Conservation (phyloP, 2,113 vertebrate genomes). For the Silurus glanis region DNA sequence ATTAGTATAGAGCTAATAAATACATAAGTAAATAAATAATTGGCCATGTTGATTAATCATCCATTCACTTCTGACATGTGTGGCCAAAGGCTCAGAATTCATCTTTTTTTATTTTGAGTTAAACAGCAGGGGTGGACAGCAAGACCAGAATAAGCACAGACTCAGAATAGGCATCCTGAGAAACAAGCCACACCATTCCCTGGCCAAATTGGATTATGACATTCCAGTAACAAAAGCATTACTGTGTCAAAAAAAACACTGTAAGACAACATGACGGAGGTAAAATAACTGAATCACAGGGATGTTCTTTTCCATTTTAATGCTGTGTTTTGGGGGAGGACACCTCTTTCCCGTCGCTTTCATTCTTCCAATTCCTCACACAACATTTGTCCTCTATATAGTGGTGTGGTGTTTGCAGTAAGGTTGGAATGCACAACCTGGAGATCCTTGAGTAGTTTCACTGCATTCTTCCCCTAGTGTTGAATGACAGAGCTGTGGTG, state of each 20-base stretch:
- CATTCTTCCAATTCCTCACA: constrained; percentile 59
- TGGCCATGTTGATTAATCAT: constrained; percentile 36
- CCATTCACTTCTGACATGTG: constrained; percentile 13
- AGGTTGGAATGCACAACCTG: constrained; percentile 62
- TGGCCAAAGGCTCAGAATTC: constrained; percentile 35
- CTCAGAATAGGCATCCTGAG: constrained; percentile 53
- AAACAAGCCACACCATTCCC: constrained; percentile 44
- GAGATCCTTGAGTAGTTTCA: constrained; percentile 71
- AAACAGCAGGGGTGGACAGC: constrained; percentile 44
- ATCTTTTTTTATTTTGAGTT: constrained; percentile 45
- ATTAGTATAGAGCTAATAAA: not conserved
- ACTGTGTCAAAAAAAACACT: constrained; percentile 6
- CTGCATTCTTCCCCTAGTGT: constrained; percentile 70
- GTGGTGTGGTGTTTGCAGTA: constrained; percentile 73
- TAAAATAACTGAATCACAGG: constrained; percentile 16
- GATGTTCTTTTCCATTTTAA: constrained; percentile 43
- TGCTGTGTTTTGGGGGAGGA: not conserved
- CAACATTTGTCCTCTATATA: constrained; percentile 67
- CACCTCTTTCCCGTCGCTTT: not conserved
- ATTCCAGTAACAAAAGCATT: constrained; percentile 21
- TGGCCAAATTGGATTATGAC: constrained; percentile 34
- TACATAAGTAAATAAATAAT: not conserved
- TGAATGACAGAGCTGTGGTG: constrained; percentile 59
- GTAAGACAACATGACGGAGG: not conserved
- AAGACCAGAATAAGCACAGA: constrained; percentile 44